Evolutionary conservation across 2,797 vertebrate species (phyloP).

Genomic region (Mycteria americana): DNA sequence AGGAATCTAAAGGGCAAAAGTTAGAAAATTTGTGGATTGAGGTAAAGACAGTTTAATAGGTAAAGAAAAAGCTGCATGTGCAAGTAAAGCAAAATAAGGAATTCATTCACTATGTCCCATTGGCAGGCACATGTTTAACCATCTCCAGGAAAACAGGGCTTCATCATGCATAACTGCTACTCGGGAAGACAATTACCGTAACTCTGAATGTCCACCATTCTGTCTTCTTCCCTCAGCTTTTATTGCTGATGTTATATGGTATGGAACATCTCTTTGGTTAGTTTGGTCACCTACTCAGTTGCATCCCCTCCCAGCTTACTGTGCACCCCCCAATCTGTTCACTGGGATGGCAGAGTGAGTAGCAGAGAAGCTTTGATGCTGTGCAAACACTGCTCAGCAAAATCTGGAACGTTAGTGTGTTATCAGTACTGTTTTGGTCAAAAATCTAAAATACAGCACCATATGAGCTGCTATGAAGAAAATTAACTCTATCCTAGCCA

Average conservation of each 20-base stretch:
- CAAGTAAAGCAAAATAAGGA: neutral
- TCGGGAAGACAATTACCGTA: neutral
- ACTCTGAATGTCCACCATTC: neutral
- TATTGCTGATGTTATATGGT: neutral
- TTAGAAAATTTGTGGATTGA: neutral
- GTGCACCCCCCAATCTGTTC: neutral
- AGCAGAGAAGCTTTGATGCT: neutral
- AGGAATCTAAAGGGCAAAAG: neutral
- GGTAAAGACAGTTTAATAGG: neutral
- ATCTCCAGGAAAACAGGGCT: neutral
- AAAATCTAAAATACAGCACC: neutral
- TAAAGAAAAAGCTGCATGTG: neutral
- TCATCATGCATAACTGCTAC: rapidly evolving
- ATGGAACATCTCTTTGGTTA: neutral
- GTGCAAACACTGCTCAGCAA: neutral
- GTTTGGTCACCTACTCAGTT: neutral
- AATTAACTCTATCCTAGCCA: neutral
- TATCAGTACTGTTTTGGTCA: neutral
- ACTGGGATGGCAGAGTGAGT: neutral
- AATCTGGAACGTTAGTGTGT: neutral
- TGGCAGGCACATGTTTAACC: neutral
- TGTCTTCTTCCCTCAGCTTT: neutral
- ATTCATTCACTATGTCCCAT: neutral
- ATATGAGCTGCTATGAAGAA: neutral
- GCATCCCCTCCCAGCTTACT: neutral